Evolutionary conservation across 2,888 invertebrate species (phyloP), one percentile per base, ranked within the genome.

Genomic region (Tricholauxania praeusta): DNA sequence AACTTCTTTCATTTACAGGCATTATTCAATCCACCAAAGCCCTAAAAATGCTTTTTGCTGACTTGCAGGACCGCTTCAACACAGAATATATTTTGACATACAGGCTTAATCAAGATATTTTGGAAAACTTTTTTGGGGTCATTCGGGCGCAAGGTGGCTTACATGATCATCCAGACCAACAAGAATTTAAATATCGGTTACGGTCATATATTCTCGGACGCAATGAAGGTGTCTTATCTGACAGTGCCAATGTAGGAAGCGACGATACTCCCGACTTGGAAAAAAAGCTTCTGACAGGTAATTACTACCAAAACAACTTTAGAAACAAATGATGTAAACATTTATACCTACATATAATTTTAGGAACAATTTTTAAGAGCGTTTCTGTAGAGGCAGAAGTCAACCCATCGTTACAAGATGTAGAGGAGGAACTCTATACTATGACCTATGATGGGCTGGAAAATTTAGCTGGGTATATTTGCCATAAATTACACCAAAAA

Each of bases 111-210:
- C 72, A 72, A 47, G 72, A 72, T 66, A 60, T 66, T 48, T 60
- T 72, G 28, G 69, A 69, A 63, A 70, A 62, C 63, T 62, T 70
- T 70, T 70, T 70, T 15, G 70, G 70, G 51, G n/a, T n/a, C n/a
- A n/a, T n/a, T n/a, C n/a, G n/a, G n/a, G 69, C 57, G 69, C 57
- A 39, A n/a, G n/a, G n/a, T n/a, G n/a, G n/a, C n/a, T n/a, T n/a
- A n/a, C n/a, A n/a, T n/a, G n/a, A n/a, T n/a, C 73, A 70, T 32
- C 70, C 66, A 7, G 66, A 70, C 32, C 62, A 32, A 12, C 55
- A 72, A 52, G 72, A 57, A 57, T 57, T 57, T 57, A 57, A 57
- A 72, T 73, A 70, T 51, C 64, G 65, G 64, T 59, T n/a, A n/a
- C n/a, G n/a, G n/a, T n/a, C n/a, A n/a, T n/a, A n/a, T n/a, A n/a